Conservation (phyloP, 2,888 invertebrate genomes). For the Thera britannica region DNA sequence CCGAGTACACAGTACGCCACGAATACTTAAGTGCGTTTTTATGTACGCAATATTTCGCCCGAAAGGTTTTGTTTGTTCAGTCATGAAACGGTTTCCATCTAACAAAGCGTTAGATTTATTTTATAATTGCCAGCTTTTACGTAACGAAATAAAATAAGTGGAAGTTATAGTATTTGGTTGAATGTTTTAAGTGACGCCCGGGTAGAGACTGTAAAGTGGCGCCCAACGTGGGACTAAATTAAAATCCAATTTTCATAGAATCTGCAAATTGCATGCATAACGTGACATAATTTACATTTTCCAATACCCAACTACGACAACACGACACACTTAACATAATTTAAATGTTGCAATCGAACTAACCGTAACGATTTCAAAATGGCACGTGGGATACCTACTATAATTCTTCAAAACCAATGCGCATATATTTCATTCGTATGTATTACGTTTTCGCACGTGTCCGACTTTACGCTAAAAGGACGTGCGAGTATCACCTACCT, state of each 20-base stretch:
- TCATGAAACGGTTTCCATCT: slow-evolving; percentile 51
- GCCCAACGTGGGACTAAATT: slow-evolving; percentile 25
- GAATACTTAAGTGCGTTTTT: slow-evolving; percentile 51
- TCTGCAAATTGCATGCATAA: slow-evolving; percentile 48
- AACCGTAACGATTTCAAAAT: slow-evolving; percentile 17
- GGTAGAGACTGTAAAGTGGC: slow-evolving; percentile 34
- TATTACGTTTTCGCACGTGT: slow-evolving; percentile 28
- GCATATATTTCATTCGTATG: slow-evolving; percentile 39
- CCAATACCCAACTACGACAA: slow-evolving; percentile 47
- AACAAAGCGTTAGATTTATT: slow-evolving; percentile 47
- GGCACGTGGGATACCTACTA: not conserved
- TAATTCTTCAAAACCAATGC: not conserved
- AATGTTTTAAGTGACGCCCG: slow-evolving; percentile 43
- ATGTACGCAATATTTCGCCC: slow-evolving; percentile 50
- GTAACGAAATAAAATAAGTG: slow-evolving; percentile 11
- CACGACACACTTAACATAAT: slow-evolving; percentile 51
- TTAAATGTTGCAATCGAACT: slow-evolving; percentile 45
- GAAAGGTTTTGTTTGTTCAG: slow-evolving; percentile 55
- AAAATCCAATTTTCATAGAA: slow-evolving; percentile 49
- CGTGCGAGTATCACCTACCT: slow-evolving; percentile 49
- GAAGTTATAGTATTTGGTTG: slow-evolving; percentile 8
- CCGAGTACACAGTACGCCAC: slow-evolving; percentile 39
- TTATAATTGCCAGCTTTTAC: slow-evolving; percentile 33
- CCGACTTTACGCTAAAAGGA: slow-evolving; percentile 32
- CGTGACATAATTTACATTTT: slow-evolving; percentile 53